Base-by-base conservation (phyloP, 2,888 invertebrate genomes). In the Coremacera marginata region DNA sequence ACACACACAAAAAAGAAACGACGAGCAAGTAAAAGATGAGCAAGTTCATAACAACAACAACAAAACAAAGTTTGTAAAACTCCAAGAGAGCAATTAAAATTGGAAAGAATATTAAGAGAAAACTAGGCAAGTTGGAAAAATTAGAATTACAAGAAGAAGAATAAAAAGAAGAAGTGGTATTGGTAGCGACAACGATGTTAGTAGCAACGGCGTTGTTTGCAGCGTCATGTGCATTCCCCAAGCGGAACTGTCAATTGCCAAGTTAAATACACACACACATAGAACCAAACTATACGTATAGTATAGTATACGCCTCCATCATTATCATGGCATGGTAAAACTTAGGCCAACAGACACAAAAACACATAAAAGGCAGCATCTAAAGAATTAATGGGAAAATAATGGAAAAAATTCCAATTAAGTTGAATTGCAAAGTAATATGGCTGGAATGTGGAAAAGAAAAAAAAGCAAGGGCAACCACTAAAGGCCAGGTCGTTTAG, bases 181-280 rank as follows among this genome's bases (percentile, higher is more conserved):
- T 5, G 52, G 52, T n/a, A n/a, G n/a, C n/a, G n/a, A n/a, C n/a
- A 5, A 31, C n/a, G 9, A 2, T 14, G 22, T 5, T 22, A 19
- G 19, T 22, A 3, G 55, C 8, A 22, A 65, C 19, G 31, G 34
- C 19, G 31, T n/a, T 65, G 37, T 31, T 31, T n/a, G 34, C 9
- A 34, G 9, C 34, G n/a, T 31, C 25, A 37, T 16, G 65, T 65
- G 31, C 19, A 51, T 51, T 68, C 68, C 68, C 68, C 49, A 68
- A 68, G 68, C 68, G 68, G 68, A 68, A 68, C 68, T 68, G 68
- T 68, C 68, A 68, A 68, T 68, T 68, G 31, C 63, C 34, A 65
- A 65, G 19, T 34, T 65, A 34, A 65, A 60, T 25, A 63, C 34
- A 31, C 34, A 65, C 16, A 65, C 37, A 65, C 0, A 63, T 5